These are phyloP conservation scores for Taenaris catops DNA, from an alignment of 2,888 invertebrate species.

Conservation along the genomic window DNA sequence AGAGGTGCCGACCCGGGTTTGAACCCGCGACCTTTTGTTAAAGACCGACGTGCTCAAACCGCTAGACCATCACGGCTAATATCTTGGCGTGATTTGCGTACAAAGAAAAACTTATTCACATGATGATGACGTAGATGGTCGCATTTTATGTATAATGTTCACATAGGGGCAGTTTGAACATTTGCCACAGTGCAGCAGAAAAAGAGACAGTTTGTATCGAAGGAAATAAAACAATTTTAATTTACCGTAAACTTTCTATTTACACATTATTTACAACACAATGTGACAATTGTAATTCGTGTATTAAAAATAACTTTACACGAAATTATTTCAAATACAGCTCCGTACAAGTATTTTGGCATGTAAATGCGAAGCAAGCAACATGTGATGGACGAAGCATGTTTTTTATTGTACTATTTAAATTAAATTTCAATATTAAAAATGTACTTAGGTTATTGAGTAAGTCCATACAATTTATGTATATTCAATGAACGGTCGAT, in stretches of 20 bases:
- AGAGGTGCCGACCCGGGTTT: no score
- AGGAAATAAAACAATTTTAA: constrained; percentile 12
- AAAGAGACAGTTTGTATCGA: not conserved
- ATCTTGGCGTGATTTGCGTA: no score
- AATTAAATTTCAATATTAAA: not conserved
- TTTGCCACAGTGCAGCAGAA: no score
- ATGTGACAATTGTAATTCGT: constrained; percentile 37
- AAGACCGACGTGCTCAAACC: no score
- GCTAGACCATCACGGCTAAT: no score
- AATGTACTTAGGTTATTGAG: not conserved
- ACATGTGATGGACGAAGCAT: constrained; percentile 50
- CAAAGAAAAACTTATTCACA: no score
- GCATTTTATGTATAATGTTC: no score
- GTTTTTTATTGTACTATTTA: constrained; percentile 40
- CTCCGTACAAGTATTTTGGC: constrained; percentile 32
- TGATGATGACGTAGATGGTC: no score
- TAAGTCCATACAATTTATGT: not conserved
- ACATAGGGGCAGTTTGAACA: no score
- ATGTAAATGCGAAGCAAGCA: constrained; percentile 56
- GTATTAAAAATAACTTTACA: constrained; percentile 3
- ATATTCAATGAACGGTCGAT: not conserved
- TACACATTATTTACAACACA: constrained; percentile 67
- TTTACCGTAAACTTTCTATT: constrained; percentile 42
- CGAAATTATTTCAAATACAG: constrained; percentile 6
- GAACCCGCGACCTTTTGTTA: no score